Evolutionary conservation across 2,888 invertebrate genomes (phyloP).

Genomic region (Brachyptera putata): DNA sequence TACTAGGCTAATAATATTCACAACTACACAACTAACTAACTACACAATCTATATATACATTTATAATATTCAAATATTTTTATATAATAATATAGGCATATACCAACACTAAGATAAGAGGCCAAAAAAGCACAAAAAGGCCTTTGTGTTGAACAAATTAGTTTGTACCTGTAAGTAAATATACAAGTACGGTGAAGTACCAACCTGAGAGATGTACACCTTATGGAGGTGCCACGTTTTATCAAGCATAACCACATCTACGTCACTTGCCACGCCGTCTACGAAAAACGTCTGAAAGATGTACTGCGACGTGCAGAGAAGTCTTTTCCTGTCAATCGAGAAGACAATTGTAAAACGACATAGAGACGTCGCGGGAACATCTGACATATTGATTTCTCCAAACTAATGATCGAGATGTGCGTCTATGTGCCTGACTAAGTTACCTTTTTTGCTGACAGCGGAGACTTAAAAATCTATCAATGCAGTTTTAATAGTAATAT

Average conservation of each 20-base stretch:
- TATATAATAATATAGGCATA: not conserved
- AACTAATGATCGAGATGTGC: not conserved
- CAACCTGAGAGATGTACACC: constrained; percentile 67
- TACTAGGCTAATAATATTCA: too few relatives aligned
- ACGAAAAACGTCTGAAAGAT: constrained; percentile 72
- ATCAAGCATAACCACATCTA: constrained; percentile 65
- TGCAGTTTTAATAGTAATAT: too few relatives aligned
- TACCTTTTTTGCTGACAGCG: too few relatives aligned
- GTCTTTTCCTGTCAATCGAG: constrained; percentile 53
- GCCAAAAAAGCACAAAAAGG: constrained; percentile 11
- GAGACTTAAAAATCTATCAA: too few relatives aligned
- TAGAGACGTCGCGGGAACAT: not conserved
- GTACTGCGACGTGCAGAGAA: constrained; percentile 69
- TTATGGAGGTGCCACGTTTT: constrained; percentile 72
- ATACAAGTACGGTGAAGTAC: too few relatives aligned
- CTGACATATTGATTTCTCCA: not conserved
- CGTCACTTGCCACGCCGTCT: constrained; percentile 70
- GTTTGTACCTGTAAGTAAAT: not conserved
- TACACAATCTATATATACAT: too few relatives aligned
- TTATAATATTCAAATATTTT: too few relatives aligned
- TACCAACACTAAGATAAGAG: constrained; percentile 9
- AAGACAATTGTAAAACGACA: not conserved
- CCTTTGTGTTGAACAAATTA: constrained; percentile 13
- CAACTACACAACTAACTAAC: too few relatives aligned
- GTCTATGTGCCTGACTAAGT: too few relatives aligned